Base-by-base conservation (phyloP, 2,797 vertebrate species). In the Cyclura pinguis region DNA sequence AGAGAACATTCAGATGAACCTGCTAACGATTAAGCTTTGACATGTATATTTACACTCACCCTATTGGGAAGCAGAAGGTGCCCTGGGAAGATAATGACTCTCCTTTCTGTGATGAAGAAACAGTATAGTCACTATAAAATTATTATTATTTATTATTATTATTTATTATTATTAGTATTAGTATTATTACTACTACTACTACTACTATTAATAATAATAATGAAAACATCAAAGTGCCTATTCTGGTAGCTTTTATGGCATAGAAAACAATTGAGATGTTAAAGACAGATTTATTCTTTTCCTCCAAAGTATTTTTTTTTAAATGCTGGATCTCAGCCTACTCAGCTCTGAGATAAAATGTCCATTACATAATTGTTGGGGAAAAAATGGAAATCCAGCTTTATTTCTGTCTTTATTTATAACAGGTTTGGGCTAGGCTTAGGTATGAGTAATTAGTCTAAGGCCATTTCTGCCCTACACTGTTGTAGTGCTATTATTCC, bases 1-100 rank as follows among this genome's bases (percentile, higher is more conserved):
- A 88, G 80, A 62, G 81, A 95, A 92, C 73, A 67, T 69, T 92
- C 74, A 93, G 18, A 52, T 62, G 86, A 94, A 81, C 12, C 14
- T 10, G 87, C 87, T 4, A 67, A 67, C 0, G 59, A 89, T 10
- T 78, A 42, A 93, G 42, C 82, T 38, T 90, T 88, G 27, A 29
- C n/a, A 38, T 85, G 69, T 1, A 13, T 86, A 93, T 94, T 88
- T 92, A 92, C 90, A 78, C 24, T 80, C 72, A 42, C 4, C 80
- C 0, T 91, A 93, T 89, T 87, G 80, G 90, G 84, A 74, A 92
- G 55, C 69, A 87, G 93, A 20, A 72, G 62, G 78, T 91, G 80
- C 8, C 69, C 22, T 91, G 83, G 88, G 83, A 90, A 86, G 88
- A 76, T 50, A 92, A 93, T 80, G 73, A 93, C 76, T 85, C 29